Conservation (phyloP, 2,888 invertebrate species). For the Dolichopus griseipennis region DNA sequence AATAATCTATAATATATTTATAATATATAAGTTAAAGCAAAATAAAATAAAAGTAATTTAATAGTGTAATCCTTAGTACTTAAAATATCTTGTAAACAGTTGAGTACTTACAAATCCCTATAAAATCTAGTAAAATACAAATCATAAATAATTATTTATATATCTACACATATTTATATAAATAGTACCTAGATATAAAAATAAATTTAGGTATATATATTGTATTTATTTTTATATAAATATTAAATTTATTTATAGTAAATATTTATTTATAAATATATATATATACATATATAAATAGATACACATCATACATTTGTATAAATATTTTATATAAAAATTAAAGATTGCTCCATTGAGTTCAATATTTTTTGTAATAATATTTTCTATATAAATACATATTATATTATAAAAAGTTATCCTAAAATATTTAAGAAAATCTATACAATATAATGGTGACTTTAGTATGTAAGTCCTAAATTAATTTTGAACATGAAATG, state of each 20-base stretch:
- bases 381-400: too few species aligned
- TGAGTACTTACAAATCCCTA: neutral
- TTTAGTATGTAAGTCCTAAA: neutral
- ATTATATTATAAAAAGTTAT: too few species aligned
- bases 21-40: neutral
- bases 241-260: neutral
- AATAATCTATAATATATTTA: too few species aligned
- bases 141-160: too few species aligned
- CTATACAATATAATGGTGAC: too few species aligned
- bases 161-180: neutral
- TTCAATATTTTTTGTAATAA: neutral
- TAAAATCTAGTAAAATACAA: neutral
- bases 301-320: too few species aligned
- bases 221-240: neutral
- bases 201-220: neutral
- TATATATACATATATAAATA: neutral
- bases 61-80: slow-evolving; percentile 6
- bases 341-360: slow-evolving; percentile 4
- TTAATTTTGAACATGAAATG: too few species aligned
- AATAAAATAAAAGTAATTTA: neutral
- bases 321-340: neutral
- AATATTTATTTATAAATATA: neutral
- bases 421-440: too few species aligned
- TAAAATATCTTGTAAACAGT: slow-evolving; percentile 6
- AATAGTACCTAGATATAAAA: neutral